These are phyloP conservation scores for Xanthorhoe spadicearia DNA, from an alignment of 2,888 invertebrate genomes.

Conservation along the genomic window DNA sequence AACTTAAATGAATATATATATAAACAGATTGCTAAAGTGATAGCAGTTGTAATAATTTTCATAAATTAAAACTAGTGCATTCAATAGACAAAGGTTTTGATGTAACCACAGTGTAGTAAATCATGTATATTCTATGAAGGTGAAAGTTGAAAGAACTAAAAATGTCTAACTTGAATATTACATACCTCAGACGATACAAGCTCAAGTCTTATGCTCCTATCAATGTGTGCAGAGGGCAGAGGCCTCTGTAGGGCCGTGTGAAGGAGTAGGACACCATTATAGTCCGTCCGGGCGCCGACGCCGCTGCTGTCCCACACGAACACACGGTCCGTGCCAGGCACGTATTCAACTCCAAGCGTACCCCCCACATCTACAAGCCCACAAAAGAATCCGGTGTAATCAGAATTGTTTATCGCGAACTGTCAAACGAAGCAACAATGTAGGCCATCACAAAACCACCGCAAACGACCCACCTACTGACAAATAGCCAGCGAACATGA, in stretches of 20 bases:
- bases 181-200: constrained; percentile 93
- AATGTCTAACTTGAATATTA: constrained; percentile 9
- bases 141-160: not conserved
- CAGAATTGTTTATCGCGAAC: constrained; percentile 78
- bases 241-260: constrained; percentile 95
- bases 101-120: not conserved
- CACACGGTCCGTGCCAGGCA: constrained; percentile 92
- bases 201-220: constrained; percentile 93
- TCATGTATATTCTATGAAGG: not conserved
- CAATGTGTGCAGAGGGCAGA: constrained; percentile 88
- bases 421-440: constrained; percentile 78
- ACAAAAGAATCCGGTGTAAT: constrained; percentile 56
- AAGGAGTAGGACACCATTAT: constrained; percentile 94
- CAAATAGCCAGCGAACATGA: constrained; percentile 33
- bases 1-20: not conserved
- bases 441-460: constrained; percentile 64
- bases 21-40: not conserved
- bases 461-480: constrained; percentile 36
- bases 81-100: not conserved
- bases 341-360: constrained; percentile 89
- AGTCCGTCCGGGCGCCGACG: constrained; percentile 94
- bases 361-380: constrained; percentile 85
- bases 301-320: constrained; percentile 93
- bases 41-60: not conserved
- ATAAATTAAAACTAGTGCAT: not conserved